phyloP scores from a whole-genome alignment of 2,113 vertebrate species.

The Cyprinus carpio region DNA sequence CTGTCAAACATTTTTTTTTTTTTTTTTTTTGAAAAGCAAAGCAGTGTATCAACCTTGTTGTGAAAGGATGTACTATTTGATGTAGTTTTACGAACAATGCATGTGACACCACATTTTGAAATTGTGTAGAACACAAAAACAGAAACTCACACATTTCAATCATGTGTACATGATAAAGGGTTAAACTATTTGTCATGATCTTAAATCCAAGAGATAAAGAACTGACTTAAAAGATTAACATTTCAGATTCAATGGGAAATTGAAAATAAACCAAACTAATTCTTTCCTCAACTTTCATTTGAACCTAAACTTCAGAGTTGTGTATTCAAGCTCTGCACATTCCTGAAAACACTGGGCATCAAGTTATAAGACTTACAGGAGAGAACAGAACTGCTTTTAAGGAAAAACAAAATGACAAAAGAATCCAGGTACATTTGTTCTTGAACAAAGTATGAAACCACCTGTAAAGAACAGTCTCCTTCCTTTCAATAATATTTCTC shows the following conservation, averaged over 20 bases:
- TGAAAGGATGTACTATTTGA: background rate
- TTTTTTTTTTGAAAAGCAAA: slow-evolving; percentile 12
- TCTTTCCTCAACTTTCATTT: background rate
- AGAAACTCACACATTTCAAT: background rate
- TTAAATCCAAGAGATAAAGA: background rate
- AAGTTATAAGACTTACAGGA: background rate
- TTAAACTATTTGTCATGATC: background rate
- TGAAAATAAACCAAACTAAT: background rate
- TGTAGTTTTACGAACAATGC: background rate
- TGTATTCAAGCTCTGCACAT: background rate
- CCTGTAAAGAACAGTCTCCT: slow-evolving; percentile 47
- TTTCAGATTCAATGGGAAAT: background rate
- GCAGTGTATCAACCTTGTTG: slow-evolving; percentile 12
- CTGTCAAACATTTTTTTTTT: background rate
- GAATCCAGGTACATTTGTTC: background rate
- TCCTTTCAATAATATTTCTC: slow-evolving; percentile 30
- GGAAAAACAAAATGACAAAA: background rate
- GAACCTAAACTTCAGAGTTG: background rate
- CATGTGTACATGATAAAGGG: background rate
- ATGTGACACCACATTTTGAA: background rate
- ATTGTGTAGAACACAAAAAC: background rate
- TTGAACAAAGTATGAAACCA: slow-evolving; percentile 10
- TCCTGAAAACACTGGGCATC: slow-evolving; percentile 4
- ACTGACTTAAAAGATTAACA: background rate
- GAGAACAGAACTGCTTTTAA: background rate